Base-by-base conservation (phyloP, 2,888 invertebrate genomes). In the Romanomermis culicivorax region DNA sequence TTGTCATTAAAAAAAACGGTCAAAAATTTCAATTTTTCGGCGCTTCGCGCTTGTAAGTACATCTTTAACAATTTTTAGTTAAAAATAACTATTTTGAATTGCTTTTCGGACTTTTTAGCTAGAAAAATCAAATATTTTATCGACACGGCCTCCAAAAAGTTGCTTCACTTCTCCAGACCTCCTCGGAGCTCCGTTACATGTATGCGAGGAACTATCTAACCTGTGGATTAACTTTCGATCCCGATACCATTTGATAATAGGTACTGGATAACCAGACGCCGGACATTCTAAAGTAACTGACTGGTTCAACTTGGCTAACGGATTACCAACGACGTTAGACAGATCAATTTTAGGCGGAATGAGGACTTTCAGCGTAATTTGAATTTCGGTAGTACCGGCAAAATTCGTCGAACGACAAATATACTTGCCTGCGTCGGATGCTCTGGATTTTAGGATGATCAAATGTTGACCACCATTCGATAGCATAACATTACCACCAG, bases 221-320 rank as follows among this genome's bases (percentile, higher is more conserved):
- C n/a, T 58, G 42, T 58, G 75, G 4, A 64, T 27, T 11, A 62
- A 62, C 20, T 75, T 74, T 2, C 80, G 80, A 66, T 84, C 62
- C 57, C 64, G 66, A 27, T 59, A 58, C 72, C 74, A 74, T 7
- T 61, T 58, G 56, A 73, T 68, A 4, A 61, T 58, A 2, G 73
- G 73, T 29, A 62, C 60, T 1, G 72, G 72, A 51, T 69, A 64
- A 1, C 72, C 73, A 23, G 61, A 60, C 2, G 68, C 71, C 1
- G 69, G 67, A 60, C 73, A 73, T 59, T 71, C 69, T 56, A 71
- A 61, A n/a, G 65, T 64, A 25, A 71, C 69, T 17, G 63, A 66
- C 27, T 56, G 57, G 26, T 59, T 64, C 23, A 66, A 60, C 77
- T 42, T 64, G 17, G 65, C 64, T 51, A 68, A 57, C 2, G 68